These are phyloP conservation scores for Lacerta agilis DNA, from an alignment of 2,797 vertebrate genomes.

Conservation along the genomic window DNA sequence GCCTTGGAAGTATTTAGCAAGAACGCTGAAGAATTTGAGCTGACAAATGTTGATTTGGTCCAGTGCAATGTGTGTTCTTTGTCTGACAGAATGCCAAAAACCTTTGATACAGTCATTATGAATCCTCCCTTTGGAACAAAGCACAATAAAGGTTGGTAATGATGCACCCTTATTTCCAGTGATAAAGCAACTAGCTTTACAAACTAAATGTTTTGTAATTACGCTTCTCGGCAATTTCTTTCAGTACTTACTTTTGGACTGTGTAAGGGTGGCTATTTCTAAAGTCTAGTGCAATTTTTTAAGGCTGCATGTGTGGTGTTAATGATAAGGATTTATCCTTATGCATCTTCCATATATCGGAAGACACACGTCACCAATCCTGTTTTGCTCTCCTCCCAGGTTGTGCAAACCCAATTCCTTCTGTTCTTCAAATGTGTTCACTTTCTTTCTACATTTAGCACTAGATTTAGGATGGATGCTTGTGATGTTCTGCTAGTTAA, in stretches of 20 bases:
- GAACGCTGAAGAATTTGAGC: conserved; percentile 92
- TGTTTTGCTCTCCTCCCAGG: neutral
- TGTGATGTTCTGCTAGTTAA: neutral
- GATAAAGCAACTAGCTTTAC: neutral
- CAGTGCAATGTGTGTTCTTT: conserved; percentile 88
- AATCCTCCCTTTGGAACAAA: conserved; percentile 99
- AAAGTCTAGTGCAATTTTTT: neutral
- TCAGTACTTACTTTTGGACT: neutral
- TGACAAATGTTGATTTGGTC: conserved; percentile 88
- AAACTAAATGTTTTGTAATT: neutral
- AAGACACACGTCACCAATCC: neutral
- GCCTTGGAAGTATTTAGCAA: conserved; percentile 90
- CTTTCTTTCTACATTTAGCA: neutral
- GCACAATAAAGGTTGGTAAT: conserved; percentile 92
- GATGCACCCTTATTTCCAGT: neutral
- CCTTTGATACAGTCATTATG: conserved; percentile 97
- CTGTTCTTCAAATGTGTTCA: neutral
- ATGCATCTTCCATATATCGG: neutral
- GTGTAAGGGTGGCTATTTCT: too few species aligned
- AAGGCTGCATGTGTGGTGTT: neutral
- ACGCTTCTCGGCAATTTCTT: neutral
- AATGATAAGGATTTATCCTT: neutral
- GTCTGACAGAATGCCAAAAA: conserved; percentile 79
- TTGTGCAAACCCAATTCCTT: neutral
- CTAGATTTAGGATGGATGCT: neutral